These are phyloP conservation scores for human DNA, from an alignment of 2,113 vertebrate species.

Conservation along the genomic window DNA sequence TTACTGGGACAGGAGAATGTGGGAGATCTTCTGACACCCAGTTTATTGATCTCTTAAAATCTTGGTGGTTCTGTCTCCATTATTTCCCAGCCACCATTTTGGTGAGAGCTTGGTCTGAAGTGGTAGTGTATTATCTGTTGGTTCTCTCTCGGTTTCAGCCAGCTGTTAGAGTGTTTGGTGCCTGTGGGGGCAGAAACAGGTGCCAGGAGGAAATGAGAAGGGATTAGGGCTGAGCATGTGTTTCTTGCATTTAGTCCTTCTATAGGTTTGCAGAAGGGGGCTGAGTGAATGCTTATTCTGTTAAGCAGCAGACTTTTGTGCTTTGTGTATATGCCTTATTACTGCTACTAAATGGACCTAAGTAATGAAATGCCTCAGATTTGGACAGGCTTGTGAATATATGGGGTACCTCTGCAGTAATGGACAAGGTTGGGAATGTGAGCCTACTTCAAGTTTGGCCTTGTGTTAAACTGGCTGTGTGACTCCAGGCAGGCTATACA, in stretches of 20 bases:
- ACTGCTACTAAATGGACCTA: neutral
- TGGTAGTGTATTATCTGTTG: slow-evolving; percentile 48
- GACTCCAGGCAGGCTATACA: neutral
- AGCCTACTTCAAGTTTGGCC: neutral
- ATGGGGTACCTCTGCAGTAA: neutral
- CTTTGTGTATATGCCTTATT: neutral
- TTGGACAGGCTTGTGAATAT: neutral
- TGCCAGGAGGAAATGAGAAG: slow-evolving; percentile 71
- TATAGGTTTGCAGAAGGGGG: slow-evolving; percentile 7
- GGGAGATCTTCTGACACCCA: neutral
- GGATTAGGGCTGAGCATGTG: slow-evolving; percentile 52
- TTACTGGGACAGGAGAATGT: neutral
- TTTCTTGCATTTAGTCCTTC: slow-evolving; percentile 57
- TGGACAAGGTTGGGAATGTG: neutral
- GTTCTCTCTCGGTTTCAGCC: slow-evolving; percentile 52
- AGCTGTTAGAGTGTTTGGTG: slow-evolving; percentile 60
- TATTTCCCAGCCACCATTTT: slow-evolving; percentile 29
- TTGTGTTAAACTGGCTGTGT: neutral
- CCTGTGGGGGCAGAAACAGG: slow-evolving; percentile 60
- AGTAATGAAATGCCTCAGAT: neutral
- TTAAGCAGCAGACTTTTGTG: neutral
- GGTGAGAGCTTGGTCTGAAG: neutral
- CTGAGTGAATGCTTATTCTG: neutral
- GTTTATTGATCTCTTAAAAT: neutral
- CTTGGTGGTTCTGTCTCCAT: slow-evolving; percentile 24